Evolutionary conservation across 2,888 invertebrate genomes (phyloP), one percentile per base, ranked within the genome.

Genomic region (Calephelis perditalis): DNA sequence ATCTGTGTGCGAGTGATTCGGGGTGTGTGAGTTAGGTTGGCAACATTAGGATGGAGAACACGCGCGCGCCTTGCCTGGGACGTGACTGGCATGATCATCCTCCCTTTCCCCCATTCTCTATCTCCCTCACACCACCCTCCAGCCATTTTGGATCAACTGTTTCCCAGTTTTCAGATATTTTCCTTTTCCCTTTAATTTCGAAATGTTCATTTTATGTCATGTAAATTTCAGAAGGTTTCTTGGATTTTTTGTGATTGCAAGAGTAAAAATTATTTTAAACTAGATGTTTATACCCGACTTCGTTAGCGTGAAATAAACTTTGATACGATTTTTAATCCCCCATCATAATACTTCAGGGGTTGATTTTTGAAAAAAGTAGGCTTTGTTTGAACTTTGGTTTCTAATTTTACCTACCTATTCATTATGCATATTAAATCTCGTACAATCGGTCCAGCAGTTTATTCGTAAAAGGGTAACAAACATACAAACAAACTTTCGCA

Each of bases 51-150:
- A 89, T 87, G 88, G 78, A 76, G 76, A 83, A 82, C 87, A 88
- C 90, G 89, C 85, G 84, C 87, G 84, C 81, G 86, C 86, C 84
- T 84, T 79, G 83, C 84, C 84, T 80, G 81, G 73, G 76, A 90
- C 91, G 91, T 91, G 91, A 91, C 90, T 78, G 78, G 90, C 90
- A 91, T 91, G 81, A 84, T 82, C 81, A 85, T 81, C 84, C 82
- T 85, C 87, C 86, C 81, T 85, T 86, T 85, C 84, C 84, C 86
- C 77, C 84, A 66, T 70, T 65, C 76, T 78, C 81, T 74, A 73
- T 79, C 81, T 76, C 74, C 84, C 84, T 85, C 86, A 70, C 80
- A 86, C 86, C 86, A 77, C 77, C 77, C 79, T 79, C 74, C 84
- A 81, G 86, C 88, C 88, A 88, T 89, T 85, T 88, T 87, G 86